Evolutionary conservation across 1,140 invertebrate species (phyloP).

Genomic region (Sminthurides bifidus): DNA sequence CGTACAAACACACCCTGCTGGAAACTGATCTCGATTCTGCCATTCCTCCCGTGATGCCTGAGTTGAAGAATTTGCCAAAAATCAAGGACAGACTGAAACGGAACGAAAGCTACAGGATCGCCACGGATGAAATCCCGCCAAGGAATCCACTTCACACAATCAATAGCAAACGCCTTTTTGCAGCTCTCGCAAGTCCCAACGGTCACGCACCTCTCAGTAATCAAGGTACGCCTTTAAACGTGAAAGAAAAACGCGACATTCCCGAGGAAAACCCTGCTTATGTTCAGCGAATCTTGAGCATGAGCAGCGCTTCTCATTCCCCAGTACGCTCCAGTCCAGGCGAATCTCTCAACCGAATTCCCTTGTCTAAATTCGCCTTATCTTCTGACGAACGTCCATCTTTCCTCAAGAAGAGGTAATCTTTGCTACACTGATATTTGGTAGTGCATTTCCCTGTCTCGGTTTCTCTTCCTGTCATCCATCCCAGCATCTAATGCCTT

Average conservation of each 20-base stretch:
- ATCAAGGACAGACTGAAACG: conserved; percentile 51
- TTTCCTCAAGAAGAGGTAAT: conserved; percentile 32
- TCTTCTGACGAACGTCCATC: conserved; percentile 29
- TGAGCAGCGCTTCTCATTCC: conserved; percentile 16
- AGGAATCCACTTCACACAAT: neutral
- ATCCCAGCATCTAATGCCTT: too few species aligned
- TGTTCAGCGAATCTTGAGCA: conserved; percentile 27
- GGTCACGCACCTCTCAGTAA: too few species aligned
- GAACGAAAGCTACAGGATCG: conserved; percentile 73
- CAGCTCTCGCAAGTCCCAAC: neutral
- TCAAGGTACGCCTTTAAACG: too few species aligned
- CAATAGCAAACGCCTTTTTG: neutral
- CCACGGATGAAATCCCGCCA: conserved; percentile 38
- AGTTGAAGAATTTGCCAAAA: conserved; percentile 29
- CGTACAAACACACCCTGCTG: conserved; percentile 8
- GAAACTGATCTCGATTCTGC: conserved; percentile 31
- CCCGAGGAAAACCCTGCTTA: conserved; percentile 31
- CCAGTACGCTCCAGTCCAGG: conserved; percentile 3
- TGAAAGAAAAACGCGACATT: conserved; percentile 28
- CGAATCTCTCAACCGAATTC: conserved; percentile 8
- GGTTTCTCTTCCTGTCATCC: too few species aligned
- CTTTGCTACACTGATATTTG: conserved; percentile 27
- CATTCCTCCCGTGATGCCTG: conserved; percentile 31
- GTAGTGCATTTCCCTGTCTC: conserved; percentile 3
- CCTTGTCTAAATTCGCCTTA: conserved; percentile 28